A percentile compares a stretch with the other conserved stretches of the same genome.
phyloP scores from a whole-genome alignment of 2,888 invertebrate genomes.

The Epirrhoe alternata region DNA sequence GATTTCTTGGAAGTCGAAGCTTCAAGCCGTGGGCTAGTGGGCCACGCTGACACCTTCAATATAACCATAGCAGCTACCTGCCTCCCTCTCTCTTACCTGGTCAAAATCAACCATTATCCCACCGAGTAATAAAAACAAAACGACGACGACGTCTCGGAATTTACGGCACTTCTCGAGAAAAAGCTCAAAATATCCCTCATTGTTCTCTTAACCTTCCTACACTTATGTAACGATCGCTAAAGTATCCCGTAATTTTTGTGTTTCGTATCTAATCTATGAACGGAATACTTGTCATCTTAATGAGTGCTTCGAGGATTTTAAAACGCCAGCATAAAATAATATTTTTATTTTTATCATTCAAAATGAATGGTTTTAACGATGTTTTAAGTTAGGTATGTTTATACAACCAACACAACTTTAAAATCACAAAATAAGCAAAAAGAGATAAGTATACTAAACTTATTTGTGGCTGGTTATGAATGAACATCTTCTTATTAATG shows the following conservation, averaged over 20 bases:
- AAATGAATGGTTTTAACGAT: constrained; percentile 21
- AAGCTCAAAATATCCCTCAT: constrained; percentile 47
- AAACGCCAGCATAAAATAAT: constrained; percentile 28
- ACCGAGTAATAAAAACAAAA: constrained; percentile 53
- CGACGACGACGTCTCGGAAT: constrained; percentile 46
- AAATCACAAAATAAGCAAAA: neutral
- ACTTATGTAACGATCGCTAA: constrained; percentile 20
- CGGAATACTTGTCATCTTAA: constrained; percentile 37
- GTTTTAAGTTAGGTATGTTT: constrained; percentile 15
- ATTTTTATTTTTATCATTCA: constrained; percentile 32
- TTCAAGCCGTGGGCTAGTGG: constrained; percentile 53
- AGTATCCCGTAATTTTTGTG: constrained; percentile 29
- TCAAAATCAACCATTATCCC: constrained; percentile 48
- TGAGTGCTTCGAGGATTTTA: constrained; percentile 30
- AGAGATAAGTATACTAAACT: neutral
- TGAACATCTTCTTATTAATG: constrained; percentile 19
- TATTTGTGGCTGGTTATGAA: neutral
- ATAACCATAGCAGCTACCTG: constrained; percentile 58
- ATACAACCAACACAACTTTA: constrained; percentile 3
- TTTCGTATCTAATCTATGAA: constrained; percentile 36
- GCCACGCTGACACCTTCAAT: constrained; percentile 51
- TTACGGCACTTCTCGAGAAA: constrained; percentile 50
- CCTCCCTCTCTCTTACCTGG: constrained; percentile 51
- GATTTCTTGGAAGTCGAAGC: constrained; percentile 60
- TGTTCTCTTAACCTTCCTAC: constrained; percentile 41